Evolutionary conservation across 1,140 invertebrate species (phyloP).

Genomic region (Heliconius hermathena): DNA sequence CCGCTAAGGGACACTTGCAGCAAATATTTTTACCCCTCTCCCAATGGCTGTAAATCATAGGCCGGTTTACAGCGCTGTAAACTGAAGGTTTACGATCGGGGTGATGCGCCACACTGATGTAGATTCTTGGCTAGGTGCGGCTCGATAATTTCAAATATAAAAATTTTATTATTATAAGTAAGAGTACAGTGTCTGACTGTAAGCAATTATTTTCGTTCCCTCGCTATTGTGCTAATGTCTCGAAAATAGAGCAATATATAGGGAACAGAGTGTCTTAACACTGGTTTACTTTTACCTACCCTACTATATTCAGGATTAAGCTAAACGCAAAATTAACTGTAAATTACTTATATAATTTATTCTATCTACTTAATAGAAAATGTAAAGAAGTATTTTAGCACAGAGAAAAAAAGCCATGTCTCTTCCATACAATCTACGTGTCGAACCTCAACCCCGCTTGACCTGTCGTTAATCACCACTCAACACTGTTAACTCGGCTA

Average conservation of each 20-base stretch:
- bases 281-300: neutral
- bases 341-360: too few species aligned
- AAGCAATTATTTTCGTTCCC: too few species aligned
- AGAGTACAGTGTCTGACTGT: too few species aligned
- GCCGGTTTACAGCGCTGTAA: conserved; percentile 49
- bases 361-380: too few species aligned
- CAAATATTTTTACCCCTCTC: conserved; percentile 49
- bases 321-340: too few species aligned
- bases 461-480: conserved; percentile 48
- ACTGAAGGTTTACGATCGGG: conserved; percentile 48
- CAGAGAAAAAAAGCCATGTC: neutral
- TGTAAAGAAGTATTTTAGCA: too few species aligned
- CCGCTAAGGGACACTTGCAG: conserved; percentile 29
- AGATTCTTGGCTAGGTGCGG: neutral
- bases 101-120: conserved; percentile 7
- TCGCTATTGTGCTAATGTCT: neutral
- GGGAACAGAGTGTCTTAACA: neutral
- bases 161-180: too few species aligned
- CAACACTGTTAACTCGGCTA: conserved; percentile 41
- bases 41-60: conserved; percentile 51
- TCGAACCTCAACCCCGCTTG: conserved; percentile 24
- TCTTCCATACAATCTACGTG: conserved; percentile 30
- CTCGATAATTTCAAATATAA: neutral
- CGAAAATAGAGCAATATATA: neutral
- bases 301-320: too few species aligned